A percentile compares a stretch with the other conserved stretches of the same genome.
Evolutionary conservation across 2,113 vertebrate genomes (phyloP).

Genomic region (Pseudorhombus dupliciocellatus): DNA sequence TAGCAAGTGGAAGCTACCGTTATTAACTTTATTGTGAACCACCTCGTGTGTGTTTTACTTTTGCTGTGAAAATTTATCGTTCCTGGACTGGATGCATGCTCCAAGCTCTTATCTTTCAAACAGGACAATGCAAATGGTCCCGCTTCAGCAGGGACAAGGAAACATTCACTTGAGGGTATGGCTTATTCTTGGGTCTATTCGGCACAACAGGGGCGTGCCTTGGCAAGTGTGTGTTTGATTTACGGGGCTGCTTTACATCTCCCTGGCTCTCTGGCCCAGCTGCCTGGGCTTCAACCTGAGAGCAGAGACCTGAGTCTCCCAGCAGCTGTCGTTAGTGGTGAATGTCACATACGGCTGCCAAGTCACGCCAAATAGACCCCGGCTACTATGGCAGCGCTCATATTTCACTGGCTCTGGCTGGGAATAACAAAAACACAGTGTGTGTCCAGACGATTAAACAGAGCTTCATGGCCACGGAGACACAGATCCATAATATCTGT

Average conservation of each 20-base stretch:
- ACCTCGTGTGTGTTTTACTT: constrained; percentile 1
- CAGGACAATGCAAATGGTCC: constrained; percentile 63
- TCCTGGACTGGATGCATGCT: constrained; percentile 32
- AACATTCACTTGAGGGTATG: constrained; percentile 77
- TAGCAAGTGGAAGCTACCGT: no score
- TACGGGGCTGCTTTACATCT: constrained; percentile 78
- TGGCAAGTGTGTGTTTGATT: constrained; percentile 77
- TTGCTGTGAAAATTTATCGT: constrained; percentile 39
- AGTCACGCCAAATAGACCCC: constrained; percentile 71
- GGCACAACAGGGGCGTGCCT: constrained; percentile 41
- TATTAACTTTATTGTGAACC: not conserved
- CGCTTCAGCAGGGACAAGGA: constrained; percentile 67
- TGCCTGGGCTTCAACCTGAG: constrained; percentile 80
- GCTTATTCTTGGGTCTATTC: constrained; percentile 73
- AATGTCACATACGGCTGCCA: constrained; percentile 76
- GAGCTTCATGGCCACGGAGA: not conserved
- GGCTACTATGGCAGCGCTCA: constrained; percentile 66
- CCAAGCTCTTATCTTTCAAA: constrained; percentile 58
- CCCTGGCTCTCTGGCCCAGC: constrained; percentile 44
- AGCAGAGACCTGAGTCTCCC: constrained; percentile 61
- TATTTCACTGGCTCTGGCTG: constrained; percentile 63
- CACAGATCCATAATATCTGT: not conserved
- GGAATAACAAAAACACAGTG: constrained; percentile 57
- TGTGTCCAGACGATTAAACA: constrained; percentile 11
- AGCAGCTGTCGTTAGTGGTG: constrained; percentile 76